Conservation (phyloP, 2,113 vertebrate species). For the Aegypius monachus region DNA sequence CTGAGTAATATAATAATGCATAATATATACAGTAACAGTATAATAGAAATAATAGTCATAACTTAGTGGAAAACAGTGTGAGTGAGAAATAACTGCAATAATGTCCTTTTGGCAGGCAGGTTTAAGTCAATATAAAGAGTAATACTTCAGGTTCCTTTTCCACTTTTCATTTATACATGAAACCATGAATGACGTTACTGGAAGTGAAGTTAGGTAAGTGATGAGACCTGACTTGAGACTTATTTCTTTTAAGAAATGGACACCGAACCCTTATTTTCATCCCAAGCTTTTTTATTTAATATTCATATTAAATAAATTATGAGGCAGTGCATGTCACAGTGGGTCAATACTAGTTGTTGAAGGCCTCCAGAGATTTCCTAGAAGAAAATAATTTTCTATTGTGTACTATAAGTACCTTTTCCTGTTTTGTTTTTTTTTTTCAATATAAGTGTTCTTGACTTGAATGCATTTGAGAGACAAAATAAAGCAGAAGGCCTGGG, state of each 20-base stretch:
- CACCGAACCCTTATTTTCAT: background rate
- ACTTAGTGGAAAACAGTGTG: background rate
- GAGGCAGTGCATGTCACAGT: background rate
- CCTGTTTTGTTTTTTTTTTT: background rate
- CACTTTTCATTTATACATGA: background rate
- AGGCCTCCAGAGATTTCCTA: background rate
- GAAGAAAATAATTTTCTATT: background rate
- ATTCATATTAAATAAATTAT: background rate
- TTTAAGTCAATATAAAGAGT: background rate
- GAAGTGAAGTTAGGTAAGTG: background rate
- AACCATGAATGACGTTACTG: background rate
- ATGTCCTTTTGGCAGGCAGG: background rate
- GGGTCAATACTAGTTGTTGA: background rate
- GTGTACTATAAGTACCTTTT: constrained; percentile 9
- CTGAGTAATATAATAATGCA: background rate
- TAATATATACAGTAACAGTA: background rate
- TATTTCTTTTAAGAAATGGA: background rate
- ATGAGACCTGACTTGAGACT: background rate
- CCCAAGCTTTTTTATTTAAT: background rate
- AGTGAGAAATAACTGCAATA: background rate
- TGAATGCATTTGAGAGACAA: constrained; percentile 98
- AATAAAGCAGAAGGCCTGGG: constrained; percentile 99
- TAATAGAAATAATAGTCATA: background rate
- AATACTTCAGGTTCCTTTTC: background rate
- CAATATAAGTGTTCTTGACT: constrained; percentile 88